Conservation (phyloP, 2,888 invertebrate species). For the Nesidiocoris tenuis region DNA sequence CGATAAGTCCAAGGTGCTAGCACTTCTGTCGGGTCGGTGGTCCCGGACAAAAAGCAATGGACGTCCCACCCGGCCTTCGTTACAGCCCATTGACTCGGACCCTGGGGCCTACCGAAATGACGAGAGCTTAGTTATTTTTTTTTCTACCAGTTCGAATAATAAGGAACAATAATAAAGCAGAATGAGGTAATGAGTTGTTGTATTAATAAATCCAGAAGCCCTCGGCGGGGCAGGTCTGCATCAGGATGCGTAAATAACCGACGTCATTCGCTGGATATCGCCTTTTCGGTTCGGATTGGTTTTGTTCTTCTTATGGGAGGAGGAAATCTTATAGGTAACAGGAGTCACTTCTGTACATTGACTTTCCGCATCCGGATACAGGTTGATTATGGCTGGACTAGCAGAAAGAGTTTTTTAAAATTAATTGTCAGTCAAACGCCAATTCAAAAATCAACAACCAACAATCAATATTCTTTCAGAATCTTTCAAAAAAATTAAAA, state of each 20-base stretch:
- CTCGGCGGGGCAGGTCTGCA: slow-evolving; percentile 9
- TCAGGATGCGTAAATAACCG: slow-evolving; percentile 34
- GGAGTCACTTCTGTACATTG: no score
- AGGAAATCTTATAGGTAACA: no score
- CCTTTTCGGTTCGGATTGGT: no score
- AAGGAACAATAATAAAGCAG: slow-evolving; percentile 37
- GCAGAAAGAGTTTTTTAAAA: no score
- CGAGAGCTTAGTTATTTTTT: neutral
- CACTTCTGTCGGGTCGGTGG: neutral
- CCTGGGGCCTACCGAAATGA: neutral
- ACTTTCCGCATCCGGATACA: no score
- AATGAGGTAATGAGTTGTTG: slow-evolving; percentile 41
- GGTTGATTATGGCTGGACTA: no score
- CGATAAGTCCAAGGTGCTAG: neutral
- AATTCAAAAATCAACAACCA: no score
- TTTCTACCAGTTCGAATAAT: slow-evolving; percentile 2
- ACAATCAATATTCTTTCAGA: no score
- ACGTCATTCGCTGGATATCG: neutral
- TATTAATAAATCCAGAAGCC: slow-evolving; percentile 43
- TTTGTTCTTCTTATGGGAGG: no score
- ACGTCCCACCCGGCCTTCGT: neutral
- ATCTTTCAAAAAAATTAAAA: no score
- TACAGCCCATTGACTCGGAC: neutral
- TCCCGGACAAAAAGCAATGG: neutral
- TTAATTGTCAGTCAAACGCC: no score